Evolutionary conservation across 64 coral and sea anemone species (phyloP), one percentile per base, ranked within the genome.

Genomic region (Cladopsammia gracilis): DNA sequence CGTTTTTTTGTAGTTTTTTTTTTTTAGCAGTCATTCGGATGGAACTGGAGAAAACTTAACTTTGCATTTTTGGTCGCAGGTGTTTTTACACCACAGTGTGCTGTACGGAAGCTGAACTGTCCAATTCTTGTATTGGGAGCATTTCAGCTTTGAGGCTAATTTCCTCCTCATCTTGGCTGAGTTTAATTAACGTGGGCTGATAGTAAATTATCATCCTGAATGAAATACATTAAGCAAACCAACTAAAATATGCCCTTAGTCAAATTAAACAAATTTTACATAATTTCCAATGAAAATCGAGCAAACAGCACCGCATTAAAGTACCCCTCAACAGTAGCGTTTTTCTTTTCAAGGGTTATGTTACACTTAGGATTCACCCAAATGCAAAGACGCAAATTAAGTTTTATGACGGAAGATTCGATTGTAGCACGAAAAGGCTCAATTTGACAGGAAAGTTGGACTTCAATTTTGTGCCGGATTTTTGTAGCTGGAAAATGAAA

Each of bases 101-200:
- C 22, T 7, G 7, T 22, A 13, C n/a, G 75, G 71, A 73, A 73
- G 71, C 71, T 46, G 43, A 73, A 19, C 71, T 73, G 71, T 73
- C 71, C 43, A 73, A 20, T 53, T 77, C 18, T 77, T 77, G n/a
- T 54, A 19, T 79, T 79, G 1, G 20, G 1, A 43, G 25, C 11
- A 58, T 53, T 58, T 60, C 52, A 42, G 24, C 54, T 54, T 24
- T 79, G 25, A 60, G 56, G 54, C 77, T 79, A 79, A 79, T 79
- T 79, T 79, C 77, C 77, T 77, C 50, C 22, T 77, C 23, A 49
- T 54, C 75, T 54, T 56, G 3, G 50, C 50, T 56, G 2, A 25
- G 42, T 52, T 50, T 76, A 76, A 76, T 76, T 53, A 53, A 22
- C 18, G 16, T 64, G 18, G 61, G 18, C 61, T 64, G 4, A 22